phyloP scores from a whole-genome alignment of 1,140 invertebrate genomes.

The Lepidotrigona ventralis region DNA sequence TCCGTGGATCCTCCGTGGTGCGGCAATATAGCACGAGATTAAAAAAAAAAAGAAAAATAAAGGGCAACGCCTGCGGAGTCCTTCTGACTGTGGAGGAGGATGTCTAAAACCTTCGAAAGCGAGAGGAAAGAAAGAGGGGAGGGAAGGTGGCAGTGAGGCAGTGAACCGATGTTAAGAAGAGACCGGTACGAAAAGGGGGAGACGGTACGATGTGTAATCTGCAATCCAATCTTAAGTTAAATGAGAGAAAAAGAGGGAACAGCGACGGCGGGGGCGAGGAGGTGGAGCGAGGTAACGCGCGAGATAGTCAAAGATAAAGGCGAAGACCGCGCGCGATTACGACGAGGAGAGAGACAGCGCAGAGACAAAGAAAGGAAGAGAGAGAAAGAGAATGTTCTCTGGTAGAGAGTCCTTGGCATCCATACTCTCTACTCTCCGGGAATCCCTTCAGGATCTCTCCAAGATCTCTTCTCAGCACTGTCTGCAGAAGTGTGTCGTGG shows the following conservation, averaged over 20 bases:
- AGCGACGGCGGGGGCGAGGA: background rate
- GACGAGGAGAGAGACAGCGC: constrained; percentile 33
- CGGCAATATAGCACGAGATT: constrained; percentile 53
- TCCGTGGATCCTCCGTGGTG: constrained; percentile 24
- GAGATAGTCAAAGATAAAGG: constrained; percentile 45
- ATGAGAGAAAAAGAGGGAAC: constrained; percentile 56
- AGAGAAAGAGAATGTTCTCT: constrained; percentile 24
- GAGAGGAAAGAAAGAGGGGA: background rate
- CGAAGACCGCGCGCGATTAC: constrained; percentile 46
- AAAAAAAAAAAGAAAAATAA: constrained; percentile 41
- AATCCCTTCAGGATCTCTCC: constrained; percentile 62
- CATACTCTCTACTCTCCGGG: constrained; percentile 50
- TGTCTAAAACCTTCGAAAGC: background rate
- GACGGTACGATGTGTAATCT: constrained; percentile 63
- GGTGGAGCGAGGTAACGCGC: background rate
- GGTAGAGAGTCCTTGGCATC: constrained; percentile 56
- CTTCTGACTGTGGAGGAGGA: background rate
- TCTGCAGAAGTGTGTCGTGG: constrained; percentile 54
- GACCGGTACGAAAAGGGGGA: constrained; percentile 49
- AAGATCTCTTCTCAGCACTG: constrained; percentile 62
- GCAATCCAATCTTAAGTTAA: constrained; percentile 70
- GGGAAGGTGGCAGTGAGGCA: background rate
- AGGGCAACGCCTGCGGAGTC: constrained; percentile 28
- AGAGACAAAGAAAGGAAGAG: constrained; percentile 8
- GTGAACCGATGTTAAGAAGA: constrained; percentile 56